phyloP scores from a whole-genome alignment of 2,113 vertebrate species.

The Meleagris gallopavo region DNA sequence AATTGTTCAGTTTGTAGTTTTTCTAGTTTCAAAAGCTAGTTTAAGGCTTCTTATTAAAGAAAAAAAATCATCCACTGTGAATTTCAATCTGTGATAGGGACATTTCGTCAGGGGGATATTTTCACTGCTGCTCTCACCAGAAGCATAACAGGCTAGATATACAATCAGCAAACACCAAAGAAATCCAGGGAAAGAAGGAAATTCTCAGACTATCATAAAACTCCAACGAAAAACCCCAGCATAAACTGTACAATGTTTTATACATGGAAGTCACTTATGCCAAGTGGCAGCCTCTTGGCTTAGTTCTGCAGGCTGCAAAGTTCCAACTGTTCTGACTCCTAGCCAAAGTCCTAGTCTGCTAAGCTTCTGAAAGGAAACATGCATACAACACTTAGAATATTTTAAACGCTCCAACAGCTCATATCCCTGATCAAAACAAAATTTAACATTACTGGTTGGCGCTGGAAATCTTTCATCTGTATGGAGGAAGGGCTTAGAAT shows the following conservation, averaged over 20 bases:
- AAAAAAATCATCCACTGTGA: background rate
- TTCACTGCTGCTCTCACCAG: background rate
- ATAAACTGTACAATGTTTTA: slow-evolving; percentile 13
- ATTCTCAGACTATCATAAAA: slow-evolving; percentile 31
- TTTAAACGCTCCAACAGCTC: slow-evolving; percentile 58
- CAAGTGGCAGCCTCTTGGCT: slow-evolving; percentile 41
- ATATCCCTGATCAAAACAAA: slow-evolving; percentile 31
- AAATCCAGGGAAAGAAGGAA: slow-evolving; percentile 20
- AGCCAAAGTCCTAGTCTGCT: slow-evolving; percentile 32
- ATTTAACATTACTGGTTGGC: slow-evolving; percentile 18
- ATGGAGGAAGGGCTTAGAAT: slow-evolving; percentile 12
- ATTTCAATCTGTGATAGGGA: background rate
- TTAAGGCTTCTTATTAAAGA: background rate
- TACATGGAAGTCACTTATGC: slow-evolving; percentile 10
- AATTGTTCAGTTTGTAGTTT: background rate
- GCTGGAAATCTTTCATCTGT: slow-evolving; percentile 49
- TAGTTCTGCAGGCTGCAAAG: slow-evolving; percentile 44
- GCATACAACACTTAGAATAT: background rate
- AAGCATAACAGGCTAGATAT: background rate
- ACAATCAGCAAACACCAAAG: background rate
- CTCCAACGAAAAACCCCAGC: background rate
- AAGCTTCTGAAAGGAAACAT: slow-evolving; percentile 69
- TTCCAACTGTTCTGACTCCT: slow-evolving; percentile 51
- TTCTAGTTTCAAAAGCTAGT: background rate
- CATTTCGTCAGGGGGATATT: background rate